Percentiles rank a stretch among this genome's conserved stretches.
phyloP scores from a whole-genome alignment of 2,888 invertebrate species.

The Polylopha cassiicola region DNA sequence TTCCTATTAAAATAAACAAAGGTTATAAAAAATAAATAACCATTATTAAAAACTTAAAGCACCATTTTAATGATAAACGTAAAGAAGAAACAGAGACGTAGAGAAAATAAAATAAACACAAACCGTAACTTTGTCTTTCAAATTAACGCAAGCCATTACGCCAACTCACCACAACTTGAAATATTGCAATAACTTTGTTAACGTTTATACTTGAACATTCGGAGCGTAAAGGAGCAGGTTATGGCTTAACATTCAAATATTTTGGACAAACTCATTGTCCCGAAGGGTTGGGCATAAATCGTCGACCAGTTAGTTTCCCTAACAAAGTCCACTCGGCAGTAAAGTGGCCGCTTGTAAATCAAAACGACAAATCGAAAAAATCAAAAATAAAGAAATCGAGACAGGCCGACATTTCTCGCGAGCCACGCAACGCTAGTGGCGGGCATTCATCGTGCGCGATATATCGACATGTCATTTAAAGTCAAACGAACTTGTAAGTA shows the following conservation, averaged over 20 bases:
- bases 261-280: slow-evolving; percentile 62
- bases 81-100: slow-evolving; percentile 11
- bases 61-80: background rate
- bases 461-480: slow-evolving; percentile 34
- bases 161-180: slow-evolving; percentile 22
- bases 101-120: no score
- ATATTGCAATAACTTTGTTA: slow-evolving; percentile 49
- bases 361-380: slow-evolving; percentile 68
- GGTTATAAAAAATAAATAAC: background rate
- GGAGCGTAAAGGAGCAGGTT: slow-evolving; percentile 46
- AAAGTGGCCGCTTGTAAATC: slow-evolving; percentile 72
- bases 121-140: slow-evolving; percentile 9
- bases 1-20: no score
- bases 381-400: slow-evolving; percentile 55
- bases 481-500: slow-evolving; percentile 19
- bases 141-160: slow-evolving; percentile 12
- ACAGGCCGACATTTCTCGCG: slow-evolving; percentile 53
- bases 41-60: background rate
- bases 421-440: slow-evolving; percentile 46
- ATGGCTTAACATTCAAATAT: slow-evolving; percentile 65
- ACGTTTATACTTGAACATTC: slow-evolving; percentile 31
- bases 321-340: slow-evolving; percentile 71
- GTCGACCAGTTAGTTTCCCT: slow-evolving; percentile 62
- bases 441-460: slow-evolving; percentile 27
- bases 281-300: slow-evolving; percentile 63